Evolutionary conservation across 2,888 invertebrate genomes (phyloP).

Genomic region (Platycheirus albimanus): DNA sequence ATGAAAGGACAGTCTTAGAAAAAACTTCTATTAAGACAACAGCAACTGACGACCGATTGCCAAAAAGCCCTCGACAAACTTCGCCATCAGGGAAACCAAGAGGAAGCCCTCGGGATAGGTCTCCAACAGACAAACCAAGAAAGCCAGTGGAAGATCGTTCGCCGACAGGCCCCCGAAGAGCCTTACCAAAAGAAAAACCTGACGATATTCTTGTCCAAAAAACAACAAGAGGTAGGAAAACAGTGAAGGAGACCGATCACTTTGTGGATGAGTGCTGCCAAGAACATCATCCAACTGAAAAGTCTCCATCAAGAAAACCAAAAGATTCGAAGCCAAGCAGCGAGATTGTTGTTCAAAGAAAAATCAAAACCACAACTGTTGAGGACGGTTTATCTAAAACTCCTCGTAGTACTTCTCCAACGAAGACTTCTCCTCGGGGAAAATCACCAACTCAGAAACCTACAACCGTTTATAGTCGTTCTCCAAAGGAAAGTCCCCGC

Average conservation of each 20-base stretch:
- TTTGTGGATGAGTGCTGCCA: too few relatives aligned
- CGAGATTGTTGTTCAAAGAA: slow-evolving; percentile 27
- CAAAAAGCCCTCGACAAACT: slow-evolving; percentile 14
- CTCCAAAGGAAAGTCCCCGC: slow-evolving; percentile 33
- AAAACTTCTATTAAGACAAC: background rate
- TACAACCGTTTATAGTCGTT: slow-evolving; percentile 11
- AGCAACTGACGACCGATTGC: background rate
- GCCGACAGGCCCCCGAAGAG: background rate
- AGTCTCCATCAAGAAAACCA: slow-evolving; percentile 5
- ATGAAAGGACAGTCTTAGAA: slow-evolving; percentile 11
- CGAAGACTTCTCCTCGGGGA: slow-evolving; percentile 16
- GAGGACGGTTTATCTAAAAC: slow-evolving; percentile 11
- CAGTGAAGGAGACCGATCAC: too few relatives aligned
- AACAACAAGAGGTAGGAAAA: too few relatives aligned
- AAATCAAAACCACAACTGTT: slow-evolving; percentile 9
- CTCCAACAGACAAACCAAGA: slow-evolving; percentile 19
- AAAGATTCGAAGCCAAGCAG: slow-evolving; percentile 11
- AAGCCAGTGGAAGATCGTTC: background rate
- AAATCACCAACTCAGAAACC: slow-evolving; percentile 35
- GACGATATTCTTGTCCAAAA: too few relatives aligned
- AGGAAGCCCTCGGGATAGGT: slow-evolving; percentile 25
- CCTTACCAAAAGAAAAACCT: background rate
- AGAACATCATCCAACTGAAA: background rate
- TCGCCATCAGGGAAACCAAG: slow-evolving; percentile 25
- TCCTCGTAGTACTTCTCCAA: background rate